Evolutionary conservation across 2,797 vertebrate species (phyloP).

Genomic region (Schizothorax lantsangensis): DNA sequence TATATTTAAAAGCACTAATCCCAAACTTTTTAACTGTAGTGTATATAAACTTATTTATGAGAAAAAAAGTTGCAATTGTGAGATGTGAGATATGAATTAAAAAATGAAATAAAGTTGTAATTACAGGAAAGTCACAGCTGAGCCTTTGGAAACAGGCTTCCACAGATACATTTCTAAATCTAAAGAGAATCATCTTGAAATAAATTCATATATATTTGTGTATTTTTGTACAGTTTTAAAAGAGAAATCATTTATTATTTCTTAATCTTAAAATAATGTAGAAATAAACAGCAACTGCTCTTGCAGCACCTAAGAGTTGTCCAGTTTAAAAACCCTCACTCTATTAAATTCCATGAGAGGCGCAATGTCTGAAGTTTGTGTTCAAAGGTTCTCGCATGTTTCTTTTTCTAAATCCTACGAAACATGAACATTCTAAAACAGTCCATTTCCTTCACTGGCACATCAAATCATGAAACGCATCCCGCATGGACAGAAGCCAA

Average conservation of each 20-base stretch:
- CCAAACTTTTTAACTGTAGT: background rate
- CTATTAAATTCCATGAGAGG: background rate
- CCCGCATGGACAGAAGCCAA: conserved; percentile 27
- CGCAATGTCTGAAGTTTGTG: background rate
- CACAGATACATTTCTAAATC: background rate
- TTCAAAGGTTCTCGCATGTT: conserved; percentile 7
- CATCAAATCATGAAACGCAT: conserved; percentile 20
- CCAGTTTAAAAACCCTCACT: conserved; percentile 10
- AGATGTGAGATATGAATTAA: background rate
- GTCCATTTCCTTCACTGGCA: background rate
- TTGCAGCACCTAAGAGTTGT: background rate
- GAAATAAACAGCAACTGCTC: background rate
- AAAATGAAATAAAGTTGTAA: background rate
- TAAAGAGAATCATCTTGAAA: background rate
- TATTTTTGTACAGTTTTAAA: background rate
- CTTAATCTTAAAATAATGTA: background rate
- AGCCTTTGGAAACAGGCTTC: background rate
- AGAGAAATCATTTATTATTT: background rate
- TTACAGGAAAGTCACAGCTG: background rate
- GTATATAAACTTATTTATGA: background rate
- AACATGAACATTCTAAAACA: conserved; percentile 15
- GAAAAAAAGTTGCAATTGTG: background rate
- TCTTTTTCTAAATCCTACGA: background rate
- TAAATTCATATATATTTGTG: background rate
- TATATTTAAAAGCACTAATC: no score